A percentile compares a stretch with the other conserved stretches of the same genome.
Conservation (phyloP, 2,113 vertebrate species). For the Sakesphorus luctuosus region DNA sequence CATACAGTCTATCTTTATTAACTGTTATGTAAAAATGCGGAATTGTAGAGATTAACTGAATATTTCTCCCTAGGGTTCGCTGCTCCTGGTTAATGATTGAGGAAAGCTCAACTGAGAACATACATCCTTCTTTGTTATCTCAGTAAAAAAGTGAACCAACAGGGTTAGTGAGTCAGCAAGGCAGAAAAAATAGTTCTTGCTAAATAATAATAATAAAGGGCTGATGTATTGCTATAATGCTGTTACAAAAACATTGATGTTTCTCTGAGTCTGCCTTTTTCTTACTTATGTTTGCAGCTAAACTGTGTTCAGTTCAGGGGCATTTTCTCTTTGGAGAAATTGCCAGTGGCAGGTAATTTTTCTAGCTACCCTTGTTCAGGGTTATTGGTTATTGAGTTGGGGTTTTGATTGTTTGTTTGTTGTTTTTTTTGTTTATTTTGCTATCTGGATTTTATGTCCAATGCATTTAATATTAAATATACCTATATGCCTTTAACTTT, state of each 20-base stretch:
- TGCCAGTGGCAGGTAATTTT: background rate
- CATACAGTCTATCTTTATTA: background rate
- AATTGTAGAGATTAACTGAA: background rate
- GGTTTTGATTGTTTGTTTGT: background rate
- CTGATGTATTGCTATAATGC: background rate
- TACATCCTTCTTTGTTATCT: background rate
- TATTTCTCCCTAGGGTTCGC: background rate
- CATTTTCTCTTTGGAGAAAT: background rate
- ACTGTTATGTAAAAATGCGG: background rate
- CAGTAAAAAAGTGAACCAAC: background rate
- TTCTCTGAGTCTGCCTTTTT: background rate
- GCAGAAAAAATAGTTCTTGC: background rate
- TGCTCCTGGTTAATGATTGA: background rate
- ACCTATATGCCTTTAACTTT: background rate
- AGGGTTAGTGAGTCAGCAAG: background rate
- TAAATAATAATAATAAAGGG: background rate
- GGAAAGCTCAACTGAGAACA: background rate
- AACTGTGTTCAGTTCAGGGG: background rate
- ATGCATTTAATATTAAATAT: background rate
- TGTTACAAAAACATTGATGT: background rate
- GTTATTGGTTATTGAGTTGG: background rate
- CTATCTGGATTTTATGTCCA: background rate
- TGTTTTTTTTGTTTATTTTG: background rate
- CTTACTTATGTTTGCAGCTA: background rate
- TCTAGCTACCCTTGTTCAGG: background rate